phyloP scores from a whole-genome alignment of 1,140 invertebrate genomes.

The Paramacrobiotus metropolitanus region DNA sequence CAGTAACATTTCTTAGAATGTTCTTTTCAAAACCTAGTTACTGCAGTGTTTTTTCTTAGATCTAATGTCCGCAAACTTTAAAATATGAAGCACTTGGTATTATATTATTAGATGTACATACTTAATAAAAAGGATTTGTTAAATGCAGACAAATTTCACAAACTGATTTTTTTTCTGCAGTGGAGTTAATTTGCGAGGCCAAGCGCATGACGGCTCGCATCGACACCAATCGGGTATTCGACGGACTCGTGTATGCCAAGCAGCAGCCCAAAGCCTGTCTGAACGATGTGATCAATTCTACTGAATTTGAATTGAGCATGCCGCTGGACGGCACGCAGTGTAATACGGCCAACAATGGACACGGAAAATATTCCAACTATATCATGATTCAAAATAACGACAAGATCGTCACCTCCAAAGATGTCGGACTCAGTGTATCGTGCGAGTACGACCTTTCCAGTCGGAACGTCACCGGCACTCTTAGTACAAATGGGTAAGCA shows the following conservation, averaged over 20 bases:
- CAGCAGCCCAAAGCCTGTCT: neutral
- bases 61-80: too few species aligned
- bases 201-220: conserved; percentile 76
- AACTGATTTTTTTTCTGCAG: conserved; percentile 17
- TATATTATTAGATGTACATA: too few species aligned
- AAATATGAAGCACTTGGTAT: too few species aligned
- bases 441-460: conserved; percentile 1
- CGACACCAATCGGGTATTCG: conserved; percentile 69
- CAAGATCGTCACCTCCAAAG: conserved; percentile 3
- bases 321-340: neutral
- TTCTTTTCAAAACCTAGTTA: too few species aligned
- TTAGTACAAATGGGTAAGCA: neutral
- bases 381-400: conserved; percentile 1
- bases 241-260: conserved; percentile 28
- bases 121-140: too few species aligned
- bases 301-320: neutral
- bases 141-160: neutral
- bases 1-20: too few species aligned
- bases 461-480: neutral
- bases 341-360: neutral
- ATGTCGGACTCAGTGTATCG: neutral
- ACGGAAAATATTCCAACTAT: neutral
- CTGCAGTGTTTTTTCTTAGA: too few species aligned
- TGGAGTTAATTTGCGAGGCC: conserved; percentile 61
- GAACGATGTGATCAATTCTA: neutral